These are phyloP conservation scores for Lasioglossum lativentre DNA, from an alignment of 2,888 invertebrate genomes.

Conservation along the genomic window DNA sequence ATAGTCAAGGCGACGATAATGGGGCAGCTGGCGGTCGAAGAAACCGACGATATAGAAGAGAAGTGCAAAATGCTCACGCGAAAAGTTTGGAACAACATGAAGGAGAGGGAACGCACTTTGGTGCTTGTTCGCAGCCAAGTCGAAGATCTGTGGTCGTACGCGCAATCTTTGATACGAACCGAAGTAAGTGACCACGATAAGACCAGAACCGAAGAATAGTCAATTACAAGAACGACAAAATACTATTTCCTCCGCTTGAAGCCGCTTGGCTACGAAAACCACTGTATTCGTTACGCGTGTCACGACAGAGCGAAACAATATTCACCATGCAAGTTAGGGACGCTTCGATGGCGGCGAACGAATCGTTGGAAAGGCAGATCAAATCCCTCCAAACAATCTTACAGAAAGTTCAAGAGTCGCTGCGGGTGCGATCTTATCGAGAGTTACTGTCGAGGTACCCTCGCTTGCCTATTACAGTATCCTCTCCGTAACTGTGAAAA, in stretches of 20 bases:
- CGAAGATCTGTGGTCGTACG: conserved; percentile 83
- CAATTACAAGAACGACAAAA: neutral
- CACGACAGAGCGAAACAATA: conserved; percentile 50
- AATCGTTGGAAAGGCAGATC: conserved; percentile 80
- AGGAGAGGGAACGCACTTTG: conserved; percentile 87
- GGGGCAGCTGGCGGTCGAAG: conserved; percentile 89
- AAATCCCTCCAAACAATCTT: conserved; percentile 83
- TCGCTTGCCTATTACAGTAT: neutral
- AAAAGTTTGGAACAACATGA: conserved; percentile 88
- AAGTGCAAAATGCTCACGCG: conserved; percentile 87
- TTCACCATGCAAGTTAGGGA: conserved; percentile 27
- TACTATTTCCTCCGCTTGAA: neutral
- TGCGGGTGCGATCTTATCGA: conserved; percentile 84
- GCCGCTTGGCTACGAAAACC: too few relatives aligned
- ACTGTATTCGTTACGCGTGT: neutral
- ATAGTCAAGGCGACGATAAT: conserved; percentile 88
- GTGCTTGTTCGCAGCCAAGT: conserved; percentile 85
- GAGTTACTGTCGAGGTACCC: conserved; percentile 84
- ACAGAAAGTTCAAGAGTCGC: conserved; percentile 81
- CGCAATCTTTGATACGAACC: conserved; percentile 82
- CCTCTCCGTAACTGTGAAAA: neutral
- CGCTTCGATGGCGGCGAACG: conserved; percentile 64
- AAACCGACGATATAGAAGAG: conserved; percentile 88
- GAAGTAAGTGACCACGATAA: conserved; percentile 48
- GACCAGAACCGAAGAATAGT: neutral